A percentile compares a stretch with the other conserved stretches of the same genome.
These are phyloP conservation scores for Drosophila tsacasi DNA, from an alignment of 1,140 invertebrate genomes.

Conservation along the genomic window DNA sequence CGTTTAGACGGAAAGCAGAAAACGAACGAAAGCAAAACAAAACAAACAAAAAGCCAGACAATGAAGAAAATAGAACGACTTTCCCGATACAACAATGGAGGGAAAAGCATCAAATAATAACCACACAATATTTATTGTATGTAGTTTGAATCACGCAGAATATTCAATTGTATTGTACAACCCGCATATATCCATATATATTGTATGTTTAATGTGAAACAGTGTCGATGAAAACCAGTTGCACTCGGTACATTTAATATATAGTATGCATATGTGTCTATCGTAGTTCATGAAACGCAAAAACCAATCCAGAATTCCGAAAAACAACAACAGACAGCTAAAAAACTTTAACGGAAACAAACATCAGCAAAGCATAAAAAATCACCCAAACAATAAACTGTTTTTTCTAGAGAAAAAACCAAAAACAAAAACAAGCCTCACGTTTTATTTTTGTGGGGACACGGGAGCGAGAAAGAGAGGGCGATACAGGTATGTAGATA, in stretches of 20 bases:
- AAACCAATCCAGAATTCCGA: slow-evolving; percentile 6
- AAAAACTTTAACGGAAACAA: slow-evolving; percentile 34
- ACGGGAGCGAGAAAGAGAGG: slow-evolving; percentile 6
- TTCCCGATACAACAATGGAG: slow-evolving; percentile 12
- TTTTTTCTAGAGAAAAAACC: slow-evolving; percentile 78
- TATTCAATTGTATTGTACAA: slow-evolving; percentile 39
- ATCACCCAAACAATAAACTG: slow-evolving; percentile 70
- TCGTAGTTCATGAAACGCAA: slow-evolving; percentile 21
- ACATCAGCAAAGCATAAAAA: slow-evolving; percentile 31
- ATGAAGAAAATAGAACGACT: slow-evolving; percentile 23
- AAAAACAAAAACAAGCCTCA: slow-evolving; percentile 48
- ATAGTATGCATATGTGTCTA: slow-evolving; percentile 28
- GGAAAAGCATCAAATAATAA: slow-evolving; percentile 30
- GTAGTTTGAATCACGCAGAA: slow-evolving; percentile 39
- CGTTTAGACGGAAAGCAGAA: slow-evolving; percentile 52
- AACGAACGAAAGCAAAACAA: slow-evolving; percentile 15
- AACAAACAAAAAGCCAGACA: slow-evolving; percentile 15
- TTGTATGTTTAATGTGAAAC: slow-evolving; percentile 23
- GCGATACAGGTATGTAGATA: neutral
- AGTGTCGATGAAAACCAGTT: slow-evolving; percentile 21
- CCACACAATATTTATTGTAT: slow-evolving; percentile 31
- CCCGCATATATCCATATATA: slow-evolving; percentile 20
- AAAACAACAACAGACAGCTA: slow-evolving; percentile 19
- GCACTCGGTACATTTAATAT: slow-evolving; percentile 18
- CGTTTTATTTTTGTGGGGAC: slow-evolving; percentile 9